Evolutionary conservation across 2,797 vertebrate genomes (phyloP).

Genomic region (Tenualosa thibaudeaui): DNA sequence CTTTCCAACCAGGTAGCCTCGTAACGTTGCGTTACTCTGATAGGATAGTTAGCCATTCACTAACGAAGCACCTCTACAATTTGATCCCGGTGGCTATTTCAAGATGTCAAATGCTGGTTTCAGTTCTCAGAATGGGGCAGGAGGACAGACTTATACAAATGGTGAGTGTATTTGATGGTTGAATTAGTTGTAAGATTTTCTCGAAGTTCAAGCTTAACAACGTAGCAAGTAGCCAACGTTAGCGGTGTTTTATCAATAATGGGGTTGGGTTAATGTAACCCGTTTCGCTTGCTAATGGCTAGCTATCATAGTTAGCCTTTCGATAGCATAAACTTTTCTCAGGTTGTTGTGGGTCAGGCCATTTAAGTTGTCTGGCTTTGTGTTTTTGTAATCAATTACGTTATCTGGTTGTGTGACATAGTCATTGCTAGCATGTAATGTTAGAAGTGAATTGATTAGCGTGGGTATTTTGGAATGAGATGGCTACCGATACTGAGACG

Average conservation of each 20-base stretch:
- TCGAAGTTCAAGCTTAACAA: not conserved
- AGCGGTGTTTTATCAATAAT: not conserved
- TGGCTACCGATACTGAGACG: not conserved
- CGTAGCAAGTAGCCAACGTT: not conserved
- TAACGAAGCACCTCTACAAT: conserved; percentile 57
- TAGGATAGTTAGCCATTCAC: conserved; percentile 56
- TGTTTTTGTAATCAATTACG: not conserved
- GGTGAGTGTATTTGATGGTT: conserved; percentile 72
- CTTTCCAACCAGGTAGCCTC: conserved; percentile 45
- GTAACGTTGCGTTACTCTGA: conserved; percentile 49
- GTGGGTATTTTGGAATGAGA: not conserved
- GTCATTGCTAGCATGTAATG: too few species aligned
- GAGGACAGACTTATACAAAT: conserved; percentile 78
- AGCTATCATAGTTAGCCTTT: conserved; percentile 10
- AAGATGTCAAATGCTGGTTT: conserved; percentile 77
- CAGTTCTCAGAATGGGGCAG: conserved; percentile 79
- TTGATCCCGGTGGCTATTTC: conserved; percentile 65
- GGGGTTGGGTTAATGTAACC: not conserved
- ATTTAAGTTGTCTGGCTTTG: not conserved
- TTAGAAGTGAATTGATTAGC: not conserved
- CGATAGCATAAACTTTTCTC: conserved; percentile 20
- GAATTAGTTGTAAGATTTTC: not conserved
- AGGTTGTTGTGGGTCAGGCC: conserved; percentile 12
- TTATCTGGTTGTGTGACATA: not conserved
- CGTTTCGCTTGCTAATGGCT: not conserved